phyloP scores from a whole-genome alignment of 2,113 vertebrate genomes.

The Callipepla californica region DNA sequence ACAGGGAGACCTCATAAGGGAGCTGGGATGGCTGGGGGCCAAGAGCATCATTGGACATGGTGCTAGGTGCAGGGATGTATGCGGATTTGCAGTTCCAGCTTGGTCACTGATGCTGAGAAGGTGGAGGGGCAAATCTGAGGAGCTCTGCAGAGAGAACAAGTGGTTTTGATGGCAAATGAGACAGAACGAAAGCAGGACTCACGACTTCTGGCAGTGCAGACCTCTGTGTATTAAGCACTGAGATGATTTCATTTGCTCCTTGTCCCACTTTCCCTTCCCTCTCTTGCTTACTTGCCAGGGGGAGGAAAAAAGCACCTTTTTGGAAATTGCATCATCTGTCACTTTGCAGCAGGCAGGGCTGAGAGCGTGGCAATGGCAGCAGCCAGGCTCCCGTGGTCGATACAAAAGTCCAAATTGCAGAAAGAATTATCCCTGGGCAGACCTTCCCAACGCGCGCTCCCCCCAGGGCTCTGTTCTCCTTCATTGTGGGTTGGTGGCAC shows the following conservation, averaged over 20 bases:
- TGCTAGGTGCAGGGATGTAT: background rate
- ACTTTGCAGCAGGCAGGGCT: background rate
- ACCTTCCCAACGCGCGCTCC: rapidly evolving
- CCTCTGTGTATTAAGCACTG: background rate
- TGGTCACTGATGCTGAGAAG: background rate
- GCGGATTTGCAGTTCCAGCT: background rate
- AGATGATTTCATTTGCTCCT: background rate
- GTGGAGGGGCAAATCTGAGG: background rate
- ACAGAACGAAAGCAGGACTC: background rate
- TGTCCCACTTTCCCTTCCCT: background rate
- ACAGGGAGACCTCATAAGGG: background rate
- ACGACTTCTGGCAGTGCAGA: background rate
- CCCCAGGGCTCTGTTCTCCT: background rate
- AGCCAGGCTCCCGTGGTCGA: background rate
- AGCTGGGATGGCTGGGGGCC: background rate
- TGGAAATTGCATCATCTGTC: background rate
- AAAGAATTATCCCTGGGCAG: background rate
- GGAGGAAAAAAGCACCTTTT: background rate
- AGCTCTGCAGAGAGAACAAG: background rate
- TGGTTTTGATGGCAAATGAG: background rate
- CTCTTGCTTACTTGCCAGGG: background rate
- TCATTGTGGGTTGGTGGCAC: background rate
- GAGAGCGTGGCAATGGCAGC: background rate
- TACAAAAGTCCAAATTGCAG: background rate
- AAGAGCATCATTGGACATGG: rapidly evolving